Evolutionary conservation across 2,888 invertebrate species (phyloP), one percentile per base, ranked within the genome.

Genomic region (Ryuthela nishihirai): DNA sequence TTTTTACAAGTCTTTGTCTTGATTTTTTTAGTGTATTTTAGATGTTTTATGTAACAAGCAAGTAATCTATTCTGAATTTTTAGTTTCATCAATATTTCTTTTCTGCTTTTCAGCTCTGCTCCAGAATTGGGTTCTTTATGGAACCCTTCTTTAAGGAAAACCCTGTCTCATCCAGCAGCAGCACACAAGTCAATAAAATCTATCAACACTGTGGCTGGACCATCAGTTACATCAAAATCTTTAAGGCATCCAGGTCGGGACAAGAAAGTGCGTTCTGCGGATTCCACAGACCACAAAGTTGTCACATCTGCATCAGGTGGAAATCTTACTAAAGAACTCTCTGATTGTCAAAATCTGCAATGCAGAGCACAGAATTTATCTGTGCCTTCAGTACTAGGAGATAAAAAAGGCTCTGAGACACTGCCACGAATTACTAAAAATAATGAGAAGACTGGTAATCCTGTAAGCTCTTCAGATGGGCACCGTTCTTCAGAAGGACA

Each of bases 141-240:
- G 73, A 79, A 79, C 69, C 76, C 78, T 58, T 72, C 76, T 32
- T 69, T 77, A 49, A 72, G 79, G 65, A 79, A 78, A 74, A 76
- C 77, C 10, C 70, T 76, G 61, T 78, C 78, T 47, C 75, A 76
- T 67, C 77, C 78, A 38, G 69, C 71, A 24, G 67, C 67, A 39
- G 67, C 65, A 45, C 67, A 68, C 41, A 65, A 61, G 41, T 54
- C 59, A 24, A 39, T 26, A 20, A 66, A 65, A 42, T 36, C 53
- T 20, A 23, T 44, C 17, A 53, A 34, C 34, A 29, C 52, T 21
- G 49, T 29, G 3, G 45, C 53, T 10, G 59, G 61, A 23, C 25
- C 44, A 18, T 54, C 62, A 15, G 12, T 44, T 7, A 64, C 60
- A 15, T 64, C 62, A 2, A 65, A 64, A 46, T 59, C 59, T 2